Base-by-base conservation (phyloP, 2,888 invertebrate species). In the Drosophila cognata region DNA sequence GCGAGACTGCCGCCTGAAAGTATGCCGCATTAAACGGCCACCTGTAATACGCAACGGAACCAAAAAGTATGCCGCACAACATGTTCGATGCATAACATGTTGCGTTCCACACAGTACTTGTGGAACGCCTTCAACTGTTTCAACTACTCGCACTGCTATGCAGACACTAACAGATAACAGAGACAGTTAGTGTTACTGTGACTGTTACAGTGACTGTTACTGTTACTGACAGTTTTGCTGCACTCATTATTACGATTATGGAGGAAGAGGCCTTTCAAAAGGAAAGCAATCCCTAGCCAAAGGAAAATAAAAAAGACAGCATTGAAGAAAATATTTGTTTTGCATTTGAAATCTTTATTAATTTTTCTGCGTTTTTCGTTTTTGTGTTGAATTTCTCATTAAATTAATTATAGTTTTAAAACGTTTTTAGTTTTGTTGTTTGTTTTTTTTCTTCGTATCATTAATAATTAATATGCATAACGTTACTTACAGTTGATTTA, bases 381-480 rank as follows among this genome's bases (percentile, higher is more conserved):
- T 62, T 61, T 72, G 63, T 74, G 64, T 66, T 72, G 61, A 69
- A 65, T 58, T 63, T 69, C 21, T 69, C 52, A 33, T 71, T 82
- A 73, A 69, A 76, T 65, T 73, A 76, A 65, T 82, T 72, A 68
- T 68, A 74, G 71, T 71, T 78, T 87, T 87, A 84, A 88, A 84
- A 84, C 84, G 52, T 59, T 68, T 65, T 62, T 59, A 43, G 35
- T 76, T 62, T 66, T 65, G 60, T 59, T 48, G 35, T 76, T 62
- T 66, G 33, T 61, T 62, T 57, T 51, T 55, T 38, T 60, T 25
- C 21, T 50, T n/a, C 61, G 31, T 65, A 31, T 70, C 53, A 67
- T 66, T 72, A 82, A 88, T 89, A 82, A 88, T 88, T 76, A 77
- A 77, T 89, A 84, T 79, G 83, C 77, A 85, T 91, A 91, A 91